These are phyloP conservation scores for Latrodectus elegans DNA, from an alignment of 2,888 invertebrate species.

Conservation along the genomic window DNA sequence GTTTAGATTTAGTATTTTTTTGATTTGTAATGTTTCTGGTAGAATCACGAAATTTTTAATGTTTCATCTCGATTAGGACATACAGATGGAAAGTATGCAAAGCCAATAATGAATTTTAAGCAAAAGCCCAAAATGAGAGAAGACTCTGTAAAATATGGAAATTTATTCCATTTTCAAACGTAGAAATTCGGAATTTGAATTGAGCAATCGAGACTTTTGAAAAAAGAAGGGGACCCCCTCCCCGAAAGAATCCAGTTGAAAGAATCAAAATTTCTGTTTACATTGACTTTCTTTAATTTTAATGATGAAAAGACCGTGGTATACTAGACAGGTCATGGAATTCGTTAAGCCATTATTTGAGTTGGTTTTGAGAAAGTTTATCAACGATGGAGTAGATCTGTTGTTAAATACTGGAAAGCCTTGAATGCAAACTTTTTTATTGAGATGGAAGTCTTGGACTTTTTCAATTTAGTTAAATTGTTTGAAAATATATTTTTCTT, in stretches of 20 bases:
- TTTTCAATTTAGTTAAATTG: slow-evolving; percentile 5
- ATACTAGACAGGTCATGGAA: slow-evolving; percentile 2
- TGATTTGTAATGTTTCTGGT: too few species aligned
- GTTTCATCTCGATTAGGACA: background rate
- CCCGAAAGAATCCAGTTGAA: background rate
- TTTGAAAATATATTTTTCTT: slow-evolving; percentile 5
- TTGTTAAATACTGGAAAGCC: slow-evolving; percentile 6
- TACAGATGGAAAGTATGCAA: background rate
- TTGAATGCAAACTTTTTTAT: slow-evolving; percentile 8
- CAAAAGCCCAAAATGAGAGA: slow-evolving; percentile 6
- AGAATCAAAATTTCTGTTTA: slow-evolving; percentile 24
- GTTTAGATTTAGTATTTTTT: too few species aligned
- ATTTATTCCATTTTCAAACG: slow-evolving; percentile 43
- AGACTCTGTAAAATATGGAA: slow-evolving; percentile 31
- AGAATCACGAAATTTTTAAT: background rate
- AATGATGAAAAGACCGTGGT: slow-evolving; percentile 9
- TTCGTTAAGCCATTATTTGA: slow-evolving; percentile 25
- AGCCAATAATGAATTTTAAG: slow-evolving; percentile 19
- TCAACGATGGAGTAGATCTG: background rate
- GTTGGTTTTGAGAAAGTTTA: slow-evolving; percentile 23
- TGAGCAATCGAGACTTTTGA: slow-evolving; percentile 21
- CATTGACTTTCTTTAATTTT: slow-evolving; percentile 11
- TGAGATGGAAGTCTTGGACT: background rate
- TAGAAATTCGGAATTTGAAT: slow-evolving; percentile 28
- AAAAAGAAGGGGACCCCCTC: slow-evolving; percentile 6